Base-by-base conservation (phyloP, 2,888 invertebrate genomes). In the Phorcus lineatus region DNA sequence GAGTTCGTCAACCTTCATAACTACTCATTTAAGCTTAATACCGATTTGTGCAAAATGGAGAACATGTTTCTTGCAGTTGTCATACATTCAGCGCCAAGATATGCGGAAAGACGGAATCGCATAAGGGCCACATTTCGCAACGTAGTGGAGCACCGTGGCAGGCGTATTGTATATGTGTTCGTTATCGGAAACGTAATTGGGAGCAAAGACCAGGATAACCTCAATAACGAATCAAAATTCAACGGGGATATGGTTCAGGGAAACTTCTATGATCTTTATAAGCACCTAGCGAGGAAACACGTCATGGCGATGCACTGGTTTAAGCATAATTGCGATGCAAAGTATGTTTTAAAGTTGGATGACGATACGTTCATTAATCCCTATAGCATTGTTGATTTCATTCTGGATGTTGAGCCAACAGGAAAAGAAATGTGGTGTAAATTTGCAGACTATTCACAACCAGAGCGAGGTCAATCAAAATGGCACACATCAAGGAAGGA, bases 301-400 rank as follows among this genome's bases (percentile, higher is more conserved):
- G 36, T 70, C 16, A 70, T 70, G 70, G 36, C 70, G 2, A 70
- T 70, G 70, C 70, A 70, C 19, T 70, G 70, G 70, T 70, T 70
- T 36, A 70, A 36, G 70, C 19, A 70, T 2, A 36, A 31, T 11
- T 70, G 70, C 9, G 19, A 31, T n/a, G 70, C 70, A 6, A 19
- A 36, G 36, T 17, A 70, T 16, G 36, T 70, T 36, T 16, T 70
- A 6, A 70, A 70, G n/a, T n/a, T 40, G 17, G 70, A 70, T 19
- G 70, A 70, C 19, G 70, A 70, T 36, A 70, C 70, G 40, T 70
- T 70, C 36, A 36, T 70, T 16, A 70, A 70, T 36, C 70, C 70
- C 1, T 36, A 70, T 24, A 70, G 40, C 17, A 36, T 40, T 40
- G 36, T 70, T 4, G 70, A 70, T 19, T 36, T 36, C 31, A 36